Conservation (phyloP, 2,113 vertebrate genomes). For the Boulengeromyrus knoepffleri region DNA sequence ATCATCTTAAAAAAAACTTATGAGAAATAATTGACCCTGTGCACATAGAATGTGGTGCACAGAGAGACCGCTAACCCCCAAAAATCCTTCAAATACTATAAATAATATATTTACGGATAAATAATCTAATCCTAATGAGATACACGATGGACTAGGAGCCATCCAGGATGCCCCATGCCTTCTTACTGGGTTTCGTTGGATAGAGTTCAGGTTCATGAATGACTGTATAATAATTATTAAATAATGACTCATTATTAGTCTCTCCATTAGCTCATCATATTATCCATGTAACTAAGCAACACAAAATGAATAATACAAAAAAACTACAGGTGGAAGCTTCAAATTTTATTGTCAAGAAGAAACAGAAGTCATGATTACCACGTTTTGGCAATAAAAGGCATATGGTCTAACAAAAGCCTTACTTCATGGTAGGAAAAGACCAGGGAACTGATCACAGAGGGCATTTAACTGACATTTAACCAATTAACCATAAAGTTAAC, state of each 20-base stretch:
- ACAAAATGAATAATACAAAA: neutral
- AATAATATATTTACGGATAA: neutral
- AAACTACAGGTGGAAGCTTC: neutral
- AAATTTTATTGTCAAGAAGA: slow-evolving; percentile 62
- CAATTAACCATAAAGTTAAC: slow-evolving; percentile 56
- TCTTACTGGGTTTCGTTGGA: neutral
- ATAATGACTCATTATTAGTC: neutral
- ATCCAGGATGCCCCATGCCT: neutral
- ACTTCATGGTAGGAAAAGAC: slow-evolving; percentile 27
- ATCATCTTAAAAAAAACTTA: neutral
- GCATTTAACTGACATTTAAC: neutral
- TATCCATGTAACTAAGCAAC: neutral
- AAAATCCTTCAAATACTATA: neutral
- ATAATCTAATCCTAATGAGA: neutral
- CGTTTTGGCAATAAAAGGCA: slow-evolving; percentile 49
- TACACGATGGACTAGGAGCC: neutral
- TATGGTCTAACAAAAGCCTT: slow-evolving; percentile 53
- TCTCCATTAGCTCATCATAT: neutral
- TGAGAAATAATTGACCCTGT: neutral
- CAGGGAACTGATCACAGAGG: neutral
- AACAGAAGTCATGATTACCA: slow-evolving; percentile 61
- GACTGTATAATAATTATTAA: neutral
- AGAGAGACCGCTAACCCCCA: neutral
- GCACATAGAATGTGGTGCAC: neutral
- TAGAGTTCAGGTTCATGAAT: neutral